Evolutionary conservation across 2,113 vertebrate genomes (phyloP), one percentile per base, ranked within the genome.

Genomic region (Syrmaticus mikado): DNA sequence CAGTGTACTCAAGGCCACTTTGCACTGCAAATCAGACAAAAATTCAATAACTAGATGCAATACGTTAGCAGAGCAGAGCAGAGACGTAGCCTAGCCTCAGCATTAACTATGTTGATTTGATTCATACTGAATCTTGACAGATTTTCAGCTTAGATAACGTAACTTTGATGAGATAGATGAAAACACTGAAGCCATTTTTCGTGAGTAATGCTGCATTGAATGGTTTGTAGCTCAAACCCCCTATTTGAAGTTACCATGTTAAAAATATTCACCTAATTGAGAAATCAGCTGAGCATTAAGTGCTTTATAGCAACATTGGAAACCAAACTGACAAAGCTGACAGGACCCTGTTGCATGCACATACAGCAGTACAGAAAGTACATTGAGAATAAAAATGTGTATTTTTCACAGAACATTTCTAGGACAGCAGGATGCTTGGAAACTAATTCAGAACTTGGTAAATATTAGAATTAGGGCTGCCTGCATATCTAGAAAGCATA

Each of bases 201-300:
- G 36, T 64, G n/a, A 87, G 21, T 24, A 43, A 45, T 88, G 28
- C 45, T 34, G 68, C 28, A 36, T 11, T 20, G 55, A 48, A 66
- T 21, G 18, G 41, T 28, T 65, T 87, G 76, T 50, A 84, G 48
- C 64, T 85, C 40, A 90, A 89, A 86, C 8, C 1, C 20, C 38
- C 11, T 1, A 2, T 40, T 73, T 62, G 65, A 71, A 46, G 80
- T 67, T 66, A 50, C 2, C 3, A 58, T 43, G 67, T 71, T 84
- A 91, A 86, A 45, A 85, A 76, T 30, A 89, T 52, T 30, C 41
- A 92, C 32, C 60, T 83, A 85, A 95, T 74, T 53, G 92, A 92
- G 45, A 48, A 82, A 71, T 57, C 24, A 1, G 27, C 22, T 61
- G 38, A 92, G 46, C 74, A 87, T 70, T 61, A 83, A 55, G 8